These are phyloP conservation scores for Folsomia candida DNA, from an alignment of 2,888 invertebrate species.

Conservation along the genomic window DNA sequence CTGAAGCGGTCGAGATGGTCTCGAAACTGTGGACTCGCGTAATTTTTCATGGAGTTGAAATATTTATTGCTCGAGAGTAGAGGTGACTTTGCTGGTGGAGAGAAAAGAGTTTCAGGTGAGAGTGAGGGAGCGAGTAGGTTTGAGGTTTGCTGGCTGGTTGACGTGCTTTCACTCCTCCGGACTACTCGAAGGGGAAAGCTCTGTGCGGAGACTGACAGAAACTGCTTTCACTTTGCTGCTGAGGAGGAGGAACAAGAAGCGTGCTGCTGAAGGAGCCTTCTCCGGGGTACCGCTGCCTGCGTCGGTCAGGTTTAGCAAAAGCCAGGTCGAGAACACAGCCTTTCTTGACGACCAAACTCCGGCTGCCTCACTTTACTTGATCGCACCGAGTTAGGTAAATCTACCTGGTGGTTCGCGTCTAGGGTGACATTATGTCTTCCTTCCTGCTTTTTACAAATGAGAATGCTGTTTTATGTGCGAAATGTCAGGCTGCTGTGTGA, in stretches of 20 bases:
- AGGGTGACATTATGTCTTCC: no score
- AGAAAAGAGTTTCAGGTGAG: background rate
- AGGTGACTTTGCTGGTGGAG: background rate
- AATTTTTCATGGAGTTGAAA: background rate
- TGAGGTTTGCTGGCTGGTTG: background rate
- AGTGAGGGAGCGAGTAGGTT: slow-evolving; percentile 1
- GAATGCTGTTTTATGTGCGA: no score
- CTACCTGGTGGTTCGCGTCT: slow-evolving; percentile 5
- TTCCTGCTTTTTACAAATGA: background rate
- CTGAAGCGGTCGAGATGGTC: no score
- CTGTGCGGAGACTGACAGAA: slow-evolving; percentile 12
- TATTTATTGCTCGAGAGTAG: background rate
- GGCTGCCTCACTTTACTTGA: no score
- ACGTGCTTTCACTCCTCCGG: background rate
- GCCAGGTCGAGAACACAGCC: background rate
- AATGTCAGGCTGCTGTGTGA: no score
- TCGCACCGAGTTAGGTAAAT: slow-evolving; percentile 5
- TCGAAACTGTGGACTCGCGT: background rate
- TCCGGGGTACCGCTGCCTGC: background rate
- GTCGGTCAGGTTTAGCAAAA: background rate
- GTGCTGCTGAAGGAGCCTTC: background rate
- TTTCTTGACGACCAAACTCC: no score
- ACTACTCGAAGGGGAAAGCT: slow-evolving; percentile 11
- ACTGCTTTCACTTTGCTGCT: no score
- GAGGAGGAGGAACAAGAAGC: background rate